Conservation (phyloP, 2,888 invertebrate genomes). For the Platycheirus rosarum region DNA sequence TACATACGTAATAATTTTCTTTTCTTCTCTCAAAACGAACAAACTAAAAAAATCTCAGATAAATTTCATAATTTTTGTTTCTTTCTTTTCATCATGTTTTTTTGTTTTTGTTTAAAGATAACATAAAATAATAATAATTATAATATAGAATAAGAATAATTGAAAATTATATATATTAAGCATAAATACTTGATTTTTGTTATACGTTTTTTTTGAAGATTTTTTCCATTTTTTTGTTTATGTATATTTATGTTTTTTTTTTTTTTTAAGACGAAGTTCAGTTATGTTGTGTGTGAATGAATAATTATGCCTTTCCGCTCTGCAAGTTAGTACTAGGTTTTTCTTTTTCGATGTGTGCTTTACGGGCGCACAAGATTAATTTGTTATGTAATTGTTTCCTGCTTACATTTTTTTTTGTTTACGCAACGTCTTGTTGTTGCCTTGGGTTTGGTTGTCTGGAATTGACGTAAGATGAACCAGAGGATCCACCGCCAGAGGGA, state of each 20-base stretch:
- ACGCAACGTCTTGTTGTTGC: conserved; percentile 69
- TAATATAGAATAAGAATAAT: conserved; percentile 75
- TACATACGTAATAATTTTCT: conserved; percentile 52
- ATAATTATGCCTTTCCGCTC: conserved; percentile 68
- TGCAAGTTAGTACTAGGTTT: conserved; percentile 64
- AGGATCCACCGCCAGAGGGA: conserved; percentile 70
- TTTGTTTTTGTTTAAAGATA: conserved; percentile 68
- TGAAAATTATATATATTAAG: conserved; percentile 76
- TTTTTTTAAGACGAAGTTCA: conserved; percentile 69
- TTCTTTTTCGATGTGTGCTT: conserved; percentile 36
- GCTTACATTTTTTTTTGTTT: conserved; percentile 44
- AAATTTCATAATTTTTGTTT: conserved; percentile 60
- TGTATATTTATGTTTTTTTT: conserved; percentile 49
- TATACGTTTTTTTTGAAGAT: conserved; percentile 68
- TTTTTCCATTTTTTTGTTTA: conserved; percentile 50
- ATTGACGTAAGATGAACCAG: conserved; percentile 78
- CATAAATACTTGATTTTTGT: conserved; percentile 75
- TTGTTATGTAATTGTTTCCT: conserved; percentile 54
- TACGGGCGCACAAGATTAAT: conserved; percentile 20
- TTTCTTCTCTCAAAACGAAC: conserved; percentile 51
- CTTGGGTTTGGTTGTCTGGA: conserved; percentile 76
- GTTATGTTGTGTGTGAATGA: conserved; percentile 70
- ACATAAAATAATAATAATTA: conserved; percentile 75
- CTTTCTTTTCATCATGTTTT: conserved; percentile 46
- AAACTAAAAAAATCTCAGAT: conserved; percentile 52